These are phyloP conservation scores for Ammospiza caudacuta DNA, from an alignment of 2,113 vertebrate species.

Conservation along the genomic window DNA sequence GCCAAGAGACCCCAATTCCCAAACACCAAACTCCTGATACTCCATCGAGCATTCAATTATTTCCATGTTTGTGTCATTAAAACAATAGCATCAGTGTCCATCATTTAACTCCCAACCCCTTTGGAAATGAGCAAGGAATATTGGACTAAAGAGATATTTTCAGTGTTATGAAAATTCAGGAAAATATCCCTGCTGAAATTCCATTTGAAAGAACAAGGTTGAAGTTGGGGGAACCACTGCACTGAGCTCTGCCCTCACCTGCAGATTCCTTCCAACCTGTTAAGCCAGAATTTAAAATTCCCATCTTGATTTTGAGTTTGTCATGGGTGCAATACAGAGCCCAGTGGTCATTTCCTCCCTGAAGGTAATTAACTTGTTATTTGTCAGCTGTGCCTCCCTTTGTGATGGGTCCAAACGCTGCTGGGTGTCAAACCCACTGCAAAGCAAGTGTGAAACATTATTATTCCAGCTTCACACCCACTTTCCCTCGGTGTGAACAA, in stretches of 20 bases:
- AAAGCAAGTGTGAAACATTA: constrained; percentile 49
- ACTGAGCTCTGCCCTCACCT: not conserved
- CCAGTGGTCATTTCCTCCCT: not conserved
- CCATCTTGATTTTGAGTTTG: not conserved
- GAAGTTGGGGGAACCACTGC: not conserved
- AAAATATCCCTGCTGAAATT: too few species aligned
- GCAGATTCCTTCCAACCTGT: not conserved
- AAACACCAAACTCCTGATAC: not conserved
- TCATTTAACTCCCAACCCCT: not conserved
- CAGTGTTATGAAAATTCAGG: not conserved
- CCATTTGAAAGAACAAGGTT: accelerated
- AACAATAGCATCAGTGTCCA: not conserved
- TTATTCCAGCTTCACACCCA: constrained; percentile 66
- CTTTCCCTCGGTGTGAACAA: constrained; percentile 39
- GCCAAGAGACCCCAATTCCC: not conserved
- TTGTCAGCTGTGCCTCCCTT: not conserved
- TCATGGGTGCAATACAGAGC: accelerated
- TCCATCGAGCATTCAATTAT: accelerated
- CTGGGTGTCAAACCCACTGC: not conserved
- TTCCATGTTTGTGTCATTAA: not conserved
- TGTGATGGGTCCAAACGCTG: not conserved
- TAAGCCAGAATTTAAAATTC: not conserved
- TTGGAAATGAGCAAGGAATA: not conserved
- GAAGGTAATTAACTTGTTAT: not conserved
- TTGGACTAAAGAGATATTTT: accelerated